Conservation (phyloP, 2,797 vertebrate species). For the Ispidina lecontei region DNA sequence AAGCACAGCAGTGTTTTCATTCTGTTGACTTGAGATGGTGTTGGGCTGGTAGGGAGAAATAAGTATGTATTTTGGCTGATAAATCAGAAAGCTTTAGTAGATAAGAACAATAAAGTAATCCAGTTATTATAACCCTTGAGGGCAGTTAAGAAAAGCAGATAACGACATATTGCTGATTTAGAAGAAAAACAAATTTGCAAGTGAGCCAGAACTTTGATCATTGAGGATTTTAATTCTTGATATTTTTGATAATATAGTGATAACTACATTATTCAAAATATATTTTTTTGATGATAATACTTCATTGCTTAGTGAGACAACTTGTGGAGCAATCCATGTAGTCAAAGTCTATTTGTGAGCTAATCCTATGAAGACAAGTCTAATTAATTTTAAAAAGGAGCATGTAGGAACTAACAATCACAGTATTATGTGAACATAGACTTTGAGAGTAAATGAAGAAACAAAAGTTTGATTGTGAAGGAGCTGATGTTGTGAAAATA, state of each 20-base stretch:
- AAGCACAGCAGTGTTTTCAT: not conserved
- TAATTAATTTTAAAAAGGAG: not conserved
- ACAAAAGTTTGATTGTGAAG: not conserved
- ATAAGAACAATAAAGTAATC: constrained; percentile 42
- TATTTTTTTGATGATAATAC: not conserved
- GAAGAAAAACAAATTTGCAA: not conserved
- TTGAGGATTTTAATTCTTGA: constrained; percentile 40
- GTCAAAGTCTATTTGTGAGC: constrained; percentile 2
- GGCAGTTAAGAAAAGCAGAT: constrained; percentile 37
- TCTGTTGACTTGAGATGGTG: not conserved
- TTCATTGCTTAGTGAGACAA: not conserved
- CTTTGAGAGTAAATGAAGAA: not conserved
- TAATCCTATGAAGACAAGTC: constrained; percentile 14
- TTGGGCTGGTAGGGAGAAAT: not conserved
- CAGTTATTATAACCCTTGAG: constrained; percentile 5
- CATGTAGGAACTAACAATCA: not conserved
- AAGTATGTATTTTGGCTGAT: constrained; percentile 23
- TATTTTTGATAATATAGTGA: constrained; percentile 6
- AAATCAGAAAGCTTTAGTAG: not conserved
- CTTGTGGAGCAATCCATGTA: not conserved
- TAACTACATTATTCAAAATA: constrained; percentile 8
- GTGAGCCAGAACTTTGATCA: constrained; percentile 35
- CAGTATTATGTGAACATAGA: not conserved
- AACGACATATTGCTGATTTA: constrained; percentile 26
- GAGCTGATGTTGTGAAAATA: not conserved